Evolutionary conservation across 2,888 invertebrate species (phyloP), one percentile per base, ranked within the genome.

Genomic region (Eretmocerus hayati): DNA sequence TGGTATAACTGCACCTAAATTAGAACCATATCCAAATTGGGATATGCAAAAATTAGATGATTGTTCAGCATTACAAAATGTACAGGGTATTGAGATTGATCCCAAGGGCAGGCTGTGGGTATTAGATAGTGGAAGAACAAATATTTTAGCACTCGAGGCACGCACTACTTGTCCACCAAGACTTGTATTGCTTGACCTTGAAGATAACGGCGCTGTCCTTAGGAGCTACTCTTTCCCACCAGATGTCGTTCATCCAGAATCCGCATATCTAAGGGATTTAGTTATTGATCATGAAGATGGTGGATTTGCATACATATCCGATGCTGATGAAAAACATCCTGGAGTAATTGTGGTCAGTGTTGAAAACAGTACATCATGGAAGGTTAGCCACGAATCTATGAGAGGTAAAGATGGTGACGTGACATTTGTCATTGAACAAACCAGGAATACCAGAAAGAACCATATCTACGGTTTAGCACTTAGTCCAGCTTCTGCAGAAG

Each of bases 61-160:
- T 62, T 87, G 87, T 67, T 68, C 72, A 15, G 79, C 83, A 2
- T 73, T 88, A 51, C 87, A 87, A 65, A 84, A 82, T 62, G 85
- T 87, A 20, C 85, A 86, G 66, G 83, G 83, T 58, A 74, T 87
- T 56, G 86, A 87, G 64, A 80, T 87, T 39, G 86, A 87, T 66
- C 76, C 77, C 3, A 76, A 77, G 52, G 85, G 85, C 4, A 71
- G 81, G 11, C 78, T 87, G 77, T 71, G 70, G 70, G 58, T 69
- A 0, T 45, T 69, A 32, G 70, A 71, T 20, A 81, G 81, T 42
- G 87, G 87, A 0, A 75, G 83, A 49, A 76, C 81, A 1, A 77
- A 78, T 9, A 83, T 82, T 2, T 72, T 84, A 54, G 76, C 78
- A 1, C 44, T 55, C 9, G 60, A 66, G 13, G 45, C 57, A 0